Conservation (phyloP, 2,797 vertebrate genomes). For the Aeoliscus strigatus region DNA sequence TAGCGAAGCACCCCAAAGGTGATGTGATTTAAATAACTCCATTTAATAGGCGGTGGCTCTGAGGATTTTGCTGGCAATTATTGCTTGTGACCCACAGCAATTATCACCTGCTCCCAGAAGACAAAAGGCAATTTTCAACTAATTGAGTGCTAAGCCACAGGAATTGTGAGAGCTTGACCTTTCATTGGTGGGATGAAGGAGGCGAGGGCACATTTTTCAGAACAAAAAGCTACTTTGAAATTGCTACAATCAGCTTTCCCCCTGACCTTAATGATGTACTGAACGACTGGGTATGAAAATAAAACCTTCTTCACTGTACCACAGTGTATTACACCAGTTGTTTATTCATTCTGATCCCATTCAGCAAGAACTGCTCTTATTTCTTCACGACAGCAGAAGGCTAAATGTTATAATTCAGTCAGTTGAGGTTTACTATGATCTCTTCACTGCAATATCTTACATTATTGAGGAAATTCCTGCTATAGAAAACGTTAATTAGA, state of each 20-base stretch:
- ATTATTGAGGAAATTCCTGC: too few species aligned
- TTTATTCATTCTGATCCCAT: too few species aligned
- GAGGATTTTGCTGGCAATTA: conserved; percentile 84
- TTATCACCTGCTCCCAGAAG: conserved; percentile 84
- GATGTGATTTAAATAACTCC: conserved; percentile 87
- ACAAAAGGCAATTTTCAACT: conserved; percentile 82
- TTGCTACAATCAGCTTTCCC: conserved; percentile 25
- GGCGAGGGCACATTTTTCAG: conserved; percentile 22
- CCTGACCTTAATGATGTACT: conserved; percentile 29
- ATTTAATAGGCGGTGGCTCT: conserved; percentile 83
- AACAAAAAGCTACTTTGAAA: conserved; percentile 28
- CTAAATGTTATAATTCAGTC: too few species aligned
- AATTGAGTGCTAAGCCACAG: conserved; percentile 72
- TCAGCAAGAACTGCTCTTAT: too few species aligned
- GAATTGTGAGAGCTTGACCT: conserved; percentile 65
- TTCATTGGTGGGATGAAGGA: conserved; percentile 41
- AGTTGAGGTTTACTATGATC: too few species aligned
- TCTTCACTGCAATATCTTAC: too few species aligned
- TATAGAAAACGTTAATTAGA: too few species aligned
- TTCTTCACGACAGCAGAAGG: too few species aligned
- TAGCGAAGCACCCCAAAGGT: conserved; percentile 56
- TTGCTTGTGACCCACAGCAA: conserved; percentile 88
- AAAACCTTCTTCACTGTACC: too few species aligned
- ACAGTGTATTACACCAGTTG: too few species aligned
- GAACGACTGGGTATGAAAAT: conserved; percentile 5